Conservation (phyloP, 2,113 vertebrate genomes). For the Odontophorus gujanensis region DNA sequence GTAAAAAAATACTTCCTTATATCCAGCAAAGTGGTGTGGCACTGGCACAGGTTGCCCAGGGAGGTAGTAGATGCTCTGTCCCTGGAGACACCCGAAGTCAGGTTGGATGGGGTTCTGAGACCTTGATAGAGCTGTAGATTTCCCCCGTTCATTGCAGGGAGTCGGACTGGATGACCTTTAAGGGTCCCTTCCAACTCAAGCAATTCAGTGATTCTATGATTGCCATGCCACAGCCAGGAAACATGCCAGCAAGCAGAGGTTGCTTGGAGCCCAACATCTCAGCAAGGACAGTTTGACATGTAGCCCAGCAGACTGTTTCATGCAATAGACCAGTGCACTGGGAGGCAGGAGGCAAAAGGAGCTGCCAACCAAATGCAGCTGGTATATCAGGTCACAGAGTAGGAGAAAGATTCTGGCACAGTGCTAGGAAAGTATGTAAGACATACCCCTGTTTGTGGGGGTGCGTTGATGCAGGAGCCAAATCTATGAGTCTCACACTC, state of each 20-base stretch:
- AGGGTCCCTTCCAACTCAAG: no score
- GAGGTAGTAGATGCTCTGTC: no score
- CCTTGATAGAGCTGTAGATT: no score
- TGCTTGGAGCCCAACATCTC: neutral
- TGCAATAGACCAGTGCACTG: fast-evolving
- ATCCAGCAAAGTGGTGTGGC: no score
- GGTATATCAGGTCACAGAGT: conserved; percentile 6
- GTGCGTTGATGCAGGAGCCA: conserved; percentile 43
- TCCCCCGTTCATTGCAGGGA: no score
- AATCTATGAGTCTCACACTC: conserved; percentile 71
- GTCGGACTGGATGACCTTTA: no score
- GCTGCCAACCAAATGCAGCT: conserved; percentile 27
- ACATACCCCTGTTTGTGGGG: conserved; percentile 61
- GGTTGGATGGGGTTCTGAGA: no score
- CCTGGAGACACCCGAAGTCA: no score
- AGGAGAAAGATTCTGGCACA: conserved; percentile 41
- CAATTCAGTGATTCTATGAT: no score
- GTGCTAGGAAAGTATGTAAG: conserved; percentile 46
- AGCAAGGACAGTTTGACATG: neutral
- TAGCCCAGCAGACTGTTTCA: neutral
- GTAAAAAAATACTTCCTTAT: no score
- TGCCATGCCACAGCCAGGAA: neutral
- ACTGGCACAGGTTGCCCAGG: no score
- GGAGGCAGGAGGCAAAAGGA: neutral
- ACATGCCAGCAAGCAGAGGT: neutral